Evolutionary conservation across 2,888 invertebrate species (phyloP).

Genomic region (Rotaria sp.): DNA sequence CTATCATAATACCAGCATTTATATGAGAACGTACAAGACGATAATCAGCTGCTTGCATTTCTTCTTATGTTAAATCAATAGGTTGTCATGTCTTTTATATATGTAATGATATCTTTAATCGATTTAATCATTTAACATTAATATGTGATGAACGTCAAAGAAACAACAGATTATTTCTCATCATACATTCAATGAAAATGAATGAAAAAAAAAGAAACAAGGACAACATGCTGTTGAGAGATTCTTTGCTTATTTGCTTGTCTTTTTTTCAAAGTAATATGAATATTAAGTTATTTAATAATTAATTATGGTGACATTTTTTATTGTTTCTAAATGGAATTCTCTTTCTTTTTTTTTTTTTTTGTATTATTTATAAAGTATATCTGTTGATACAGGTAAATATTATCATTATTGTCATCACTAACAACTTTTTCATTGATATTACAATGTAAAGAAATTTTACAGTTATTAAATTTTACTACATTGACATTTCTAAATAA

Average conservation of each 20-base stretch:
- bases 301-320: too few species aligned
- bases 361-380: too few species aligned
- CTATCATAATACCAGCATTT: neutral
- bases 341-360: too few species aligned
- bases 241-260: neutral
- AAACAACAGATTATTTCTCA: neutral
- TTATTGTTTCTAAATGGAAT: too few species aligned
- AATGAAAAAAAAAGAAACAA: neutral
- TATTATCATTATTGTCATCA: too few species aligned
- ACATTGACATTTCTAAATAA: too few species aligned
- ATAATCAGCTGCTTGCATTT: constrained; percentile 1
- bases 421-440: too few species aligned
- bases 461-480: too few species aligned
- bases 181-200: neutral
- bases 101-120: neutral
- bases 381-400: too few species aligned
- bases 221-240: constrained; percentile 2
- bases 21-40: neutral
- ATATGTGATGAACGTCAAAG: constrained; percentile 1
- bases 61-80: neutral
- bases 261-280: too few species aligned
- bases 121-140: neutral
- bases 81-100: neutral
- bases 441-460: too few species aligned
- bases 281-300: too few species aligned